phyloP scores from a whole-genome alignment of 2,888 invertebrate species.

The Molorchus minor region DNA sequence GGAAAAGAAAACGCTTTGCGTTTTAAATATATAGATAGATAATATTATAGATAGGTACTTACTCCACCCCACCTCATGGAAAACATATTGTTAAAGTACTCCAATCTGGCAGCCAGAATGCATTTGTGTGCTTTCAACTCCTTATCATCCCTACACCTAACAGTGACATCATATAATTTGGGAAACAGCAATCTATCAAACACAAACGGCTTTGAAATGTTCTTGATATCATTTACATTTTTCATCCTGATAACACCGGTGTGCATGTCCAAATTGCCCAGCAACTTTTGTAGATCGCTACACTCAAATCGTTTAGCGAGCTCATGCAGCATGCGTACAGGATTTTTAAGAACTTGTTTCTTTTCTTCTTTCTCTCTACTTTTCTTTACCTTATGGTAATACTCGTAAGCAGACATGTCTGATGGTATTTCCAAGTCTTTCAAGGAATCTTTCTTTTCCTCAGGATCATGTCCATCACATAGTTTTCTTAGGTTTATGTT shows the following conservation, averaged over 20 bases:
- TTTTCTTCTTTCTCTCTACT: slow-evolving; percentile 32
- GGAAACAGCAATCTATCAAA: slow-evolving; percentile 46
- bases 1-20: too few species aligned
- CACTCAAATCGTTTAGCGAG: slow-evolving; percentile 67
- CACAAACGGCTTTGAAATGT: slow-evolving; percentile 29
- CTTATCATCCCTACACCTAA: slow-evolving; percentile 57
- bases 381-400: slow-evolving; percentile 54
- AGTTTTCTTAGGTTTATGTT: slow-evolving; percentile 43
- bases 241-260: slow-evolving; percentile 41
- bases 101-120: slow-evolving; percentile 80
- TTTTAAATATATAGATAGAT: too few species aligned
- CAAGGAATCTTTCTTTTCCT: slow-evolving; percentile 24
- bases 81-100: slow-evolving; percentile 88
- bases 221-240: slow-evolving; percentile 32
- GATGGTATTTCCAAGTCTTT: slow-evolving; percentile 20
- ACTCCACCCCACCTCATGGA: slow-evolving; percentile 81
- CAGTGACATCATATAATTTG: slow-evolving; percentile 57
- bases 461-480: slow-evolving; percentile 34
- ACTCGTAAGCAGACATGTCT: slow-evolving; percentile 66
- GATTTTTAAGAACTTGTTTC: slow-evolving; percentile 60
- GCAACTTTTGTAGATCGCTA: slow-evolving; percentile 63
- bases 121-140: slow-evolving; percentile 79
- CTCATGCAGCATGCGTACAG: slow-evolving; percentile 68
- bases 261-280: slow-evolving; percentile 62
- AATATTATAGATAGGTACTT: too few species aligned